phyloP scores from a whole-genome alignment of 1,140 invertebrate genomes.

The Diprion similis region DNA sequence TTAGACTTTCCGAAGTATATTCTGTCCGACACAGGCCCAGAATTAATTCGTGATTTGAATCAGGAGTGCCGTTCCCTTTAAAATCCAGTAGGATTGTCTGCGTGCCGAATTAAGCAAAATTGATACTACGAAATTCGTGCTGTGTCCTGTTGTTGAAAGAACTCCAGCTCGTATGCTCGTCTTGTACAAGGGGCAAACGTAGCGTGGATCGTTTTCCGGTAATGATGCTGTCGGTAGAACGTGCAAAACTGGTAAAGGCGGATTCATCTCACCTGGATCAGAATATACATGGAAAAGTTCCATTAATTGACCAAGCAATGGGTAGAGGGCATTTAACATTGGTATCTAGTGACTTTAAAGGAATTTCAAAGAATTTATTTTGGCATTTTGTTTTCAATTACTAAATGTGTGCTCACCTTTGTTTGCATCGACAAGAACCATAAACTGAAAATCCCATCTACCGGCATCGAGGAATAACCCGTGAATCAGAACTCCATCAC shows the following conservation, averaged over 20 bases:
- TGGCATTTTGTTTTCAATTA: no score
- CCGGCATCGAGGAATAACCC: conserved; percentile 89
- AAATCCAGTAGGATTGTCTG: conserved; percentile 80
- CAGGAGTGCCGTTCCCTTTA: conserved; percentile 83
- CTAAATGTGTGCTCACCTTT: conserved; percentile 62
- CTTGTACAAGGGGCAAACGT: conserved; percentile 84
- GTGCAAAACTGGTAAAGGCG: conserved; percentile 76
- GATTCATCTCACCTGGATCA: conserved; percentile 76
- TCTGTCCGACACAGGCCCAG: background rate
- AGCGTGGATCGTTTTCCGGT: conserved; percentile 69
- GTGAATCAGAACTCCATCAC: conserved; percentile 82
- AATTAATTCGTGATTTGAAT: conserved; percentile 76
- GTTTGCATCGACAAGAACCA: conserved; percentile 74
- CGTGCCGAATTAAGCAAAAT: conserved; percentile 72
- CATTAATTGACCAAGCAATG: background rate
- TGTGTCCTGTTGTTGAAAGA: conserved; percentile 87
- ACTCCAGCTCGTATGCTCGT: conserved; percentile 83
- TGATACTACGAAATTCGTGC: conserved; percentile 88
- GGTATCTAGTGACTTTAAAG: background rate
- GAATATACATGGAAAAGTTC: conserved; percentile 8
- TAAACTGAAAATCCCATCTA: conserved; percentile 74
- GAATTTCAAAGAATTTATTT: background rate
- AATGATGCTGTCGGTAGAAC: conserved; percentile 73
- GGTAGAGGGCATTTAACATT: background rate
- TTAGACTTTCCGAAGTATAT: background rate